Base-by-base conservation (phyloP, 2,113 vertebrate genomes). In the Lagenorhynchus albirostris region DNA sequence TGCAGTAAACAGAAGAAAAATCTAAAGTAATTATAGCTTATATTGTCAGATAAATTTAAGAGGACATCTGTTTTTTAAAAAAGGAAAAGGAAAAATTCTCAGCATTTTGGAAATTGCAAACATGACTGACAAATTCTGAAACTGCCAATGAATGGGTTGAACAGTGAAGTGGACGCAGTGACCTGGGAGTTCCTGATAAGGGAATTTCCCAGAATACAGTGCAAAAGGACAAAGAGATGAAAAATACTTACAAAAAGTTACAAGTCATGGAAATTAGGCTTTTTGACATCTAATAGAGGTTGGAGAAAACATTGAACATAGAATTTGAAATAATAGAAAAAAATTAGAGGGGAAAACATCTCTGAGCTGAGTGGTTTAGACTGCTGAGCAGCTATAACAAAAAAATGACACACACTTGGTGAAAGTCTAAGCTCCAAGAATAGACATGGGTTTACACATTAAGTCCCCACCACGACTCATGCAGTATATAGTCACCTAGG, bases 361-460 rank as follows among this genome's bases (percentile, higher is more conserved):
- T 47, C 50, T 25, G 41, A 55, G 41, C 18, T 8, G 58, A 65
- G 6, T 33, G 55, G 21, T 79, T 71, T 65, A 33, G 31, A 11
- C 2, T 5, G 38, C 88, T 71, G 63, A 63, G 53, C 5, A 80
- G 50, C 8, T 41, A n/a, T 25, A 14, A 36, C 20, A 25, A 23
- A 12, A 47, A 55, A 92, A 26, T 2, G 36, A 38, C 13, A 5
- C 14, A 5, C 8, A 18, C 23, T 23, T 3, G 65, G 58, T 11
- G 26, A 71, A 17, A 41, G 21, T 17, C 44, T 47, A 4, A 60
- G 41, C 47, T 1, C 23, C 10, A 17, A 44, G 44, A 44, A 41
- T 0, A 26, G 44, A 50, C 55, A 5, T 5, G 6, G 29, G 23
- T 53, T 33, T 63, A 23, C 2, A 18, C 17, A 2, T 7, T 6